Evolutionary conservation across 2,888 invertebrate genomes (phyloP), one percentile per base, ranked within the genome.

Genomic region (Drosophila nr. medialis): DNA sequence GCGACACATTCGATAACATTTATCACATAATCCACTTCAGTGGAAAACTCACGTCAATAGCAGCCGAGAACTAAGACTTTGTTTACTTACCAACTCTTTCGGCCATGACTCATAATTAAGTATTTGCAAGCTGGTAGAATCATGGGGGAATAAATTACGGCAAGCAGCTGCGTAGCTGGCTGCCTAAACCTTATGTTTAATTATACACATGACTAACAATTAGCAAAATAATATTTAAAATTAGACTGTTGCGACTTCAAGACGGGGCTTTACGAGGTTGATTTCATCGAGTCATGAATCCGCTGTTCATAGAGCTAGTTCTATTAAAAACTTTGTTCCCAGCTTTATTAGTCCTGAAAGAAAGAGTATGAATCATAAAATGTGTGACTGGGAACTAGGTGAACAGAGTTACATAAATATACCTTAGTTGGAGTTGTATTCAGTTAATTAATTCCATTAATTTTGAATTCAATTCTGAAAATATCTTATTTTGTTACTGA

Each of bases 1-100:
- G 61, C 64, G 77, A 74, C 64, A 59, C 65, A 45, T 30, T 50
- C 40, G 56, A 40, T 56, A 60, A 32, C 55, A 64, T 63, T 71
- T 77, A 65, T 74, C 45, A 24, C 45, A 4, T 24, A 24, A 24
- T 45, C 45, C 27, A 15, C 24, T 24, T 45, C 45, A 24, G 15
- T 24, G 24, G 45, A 24, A 24, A 15, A 24, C 4, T 45, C 24
- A 27, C 45, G 15, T 15, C 24, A 15, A 45, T 24, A 8, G 8
- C 8, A 6, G 45, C 24, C 24, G 24, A 24, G 24, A 27, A 24
- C 8, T 15, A 8, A 4, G 8, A 4, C 15, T 2, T 24, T 8
- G 1, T 45, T 45, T 24, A 24, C 8, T 24, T 4, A 15, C 15
- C 7, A 24, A 45, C 15, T 24, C 7, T 24, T 15, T 45, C 2